These are phyloP conservation scores for Atherinosoma microstoma DNA, from an alignment of 2,797 vertebrate genomes.

Conservation along the genomic window DNA sequence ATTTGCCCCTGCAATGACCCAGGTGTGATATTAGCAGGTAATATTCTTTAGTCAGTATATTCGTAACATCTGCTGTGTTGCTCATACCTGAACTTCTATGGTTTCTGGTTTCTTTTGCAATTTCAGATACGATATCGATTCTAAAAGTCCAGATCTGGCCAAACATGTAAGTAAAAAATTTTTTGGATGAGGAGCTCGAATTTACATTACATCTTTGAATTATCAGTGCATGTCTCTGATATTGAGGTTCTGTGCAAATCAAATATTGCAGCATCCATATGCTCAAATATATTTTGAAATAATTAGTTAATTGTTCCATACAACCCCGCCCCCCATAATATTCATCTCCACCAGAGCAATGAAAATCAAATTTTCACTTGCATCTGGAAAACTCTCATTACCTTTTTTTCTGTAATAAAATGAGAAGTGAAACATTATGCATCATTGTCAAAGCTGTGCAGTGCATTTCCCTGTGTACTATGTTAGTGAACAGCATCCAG, in stretches of 20 bases:
- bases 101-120: constrained; percentile 48
- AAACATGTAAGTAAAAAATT: constrained; percentile 90
- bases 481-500: constrained; percentile 18
- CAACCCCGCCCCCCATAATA: no score
- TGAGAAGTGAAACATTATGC: constrained; percentile 60
- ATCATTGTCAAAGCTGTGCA: constrained; percentile 72
- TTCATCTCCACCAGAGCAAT: constrained; percentile 30
- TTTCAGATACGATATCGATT: constrained; percentile 94
- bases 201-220: constrained; percentile 1
- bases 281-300: constrained; percentile 65
- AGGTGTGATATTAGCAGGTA: constrained; percentile 45
- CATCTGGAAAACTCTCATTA: constrained; percentile 52
- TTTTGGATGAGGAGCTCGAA: constrained; percentile 6
- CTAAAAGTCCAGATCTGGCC: constrained; percentile 94
- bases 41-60: constrained; percentile 10
- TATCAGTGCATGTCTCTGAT: constrained; percentile 55
- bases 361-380: constrained; percentile 62
- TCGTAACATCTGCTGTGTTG: constrained; percentile 1
- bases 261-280: constrained; percentile 37
- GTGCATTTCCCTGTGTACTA: constrained; percentile 30
- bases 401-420: constrained; percentile 35
- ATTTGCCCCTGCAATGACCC: constrained; percentile 30
- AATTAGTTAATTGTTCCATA: constrained; percentile 27
- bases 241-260: constrained; percentile 78
- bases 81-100: constrained; percentile 16